phyloP scores from a whole-genome alignment of 2,797 vertebrate genomes.

The Enteromius afrohamiltoni region DNA sequence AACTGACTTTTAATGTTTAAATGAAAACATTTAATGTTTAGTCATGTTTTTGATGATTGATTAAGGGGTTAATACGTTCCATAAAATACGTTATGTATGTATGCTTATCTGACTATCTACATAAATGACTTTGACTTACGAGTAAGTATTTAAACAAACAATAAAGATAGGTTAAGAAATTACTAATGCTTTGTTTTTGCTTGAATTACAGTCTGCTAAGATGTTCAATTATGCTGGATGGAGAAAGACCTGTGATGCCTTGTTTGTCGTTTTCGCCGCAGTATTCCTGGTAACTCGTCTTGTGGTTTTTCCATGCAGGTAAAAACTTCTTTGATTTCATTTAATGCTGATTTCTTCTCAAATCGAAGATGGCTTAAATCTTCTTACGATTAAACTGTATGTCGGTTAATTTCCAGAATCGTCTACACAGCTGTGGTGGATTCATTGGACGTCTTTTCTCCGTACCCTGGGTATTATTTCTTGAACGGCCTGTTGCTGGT shows the following conservation, averaged over 20 bases:
- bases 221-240: conserved; percentile 89
- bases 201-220: conserved; percentile 81
- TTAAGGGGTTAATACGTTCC: not conserved
- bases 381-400: not conserved
- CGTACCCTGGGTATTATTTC: conserved; percentile 92
- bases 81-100: not conserved
- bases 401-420: conserved; percentile 73
- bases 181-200: conserved; percentile 38
- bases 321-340: conserved; percentile 49
- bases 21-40: too few species aligned
- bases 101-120: too few species aligned
- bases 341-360: not conserved
- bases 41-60: too few species aligned
- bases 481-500: conserved; percentile 83
- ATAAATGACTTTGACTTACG: not conserved
- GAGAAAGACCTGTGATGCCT: conserved; percentile 80
- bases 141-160: too few species aligned
- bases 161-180: not conserved
- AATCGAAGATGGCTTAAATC: not conserved
- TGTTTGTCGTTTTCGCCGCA: conserved; percentile 85
- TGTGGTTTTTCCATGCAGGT: conserved; percentile 85
- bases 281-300: conserved; percentile 87
- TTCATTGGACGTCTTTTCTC: conserved; percentile 77
- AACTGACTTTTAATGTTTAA: not conserved
- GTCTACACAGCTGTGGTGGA: conserved; percentile 84